Percentiles rank a stretch among this genome's conserved stretches.
phyloP scores from a whole-genome alignment of 2,113 vertebrate genomes.

The Entelurus aequoreus region DNA sequence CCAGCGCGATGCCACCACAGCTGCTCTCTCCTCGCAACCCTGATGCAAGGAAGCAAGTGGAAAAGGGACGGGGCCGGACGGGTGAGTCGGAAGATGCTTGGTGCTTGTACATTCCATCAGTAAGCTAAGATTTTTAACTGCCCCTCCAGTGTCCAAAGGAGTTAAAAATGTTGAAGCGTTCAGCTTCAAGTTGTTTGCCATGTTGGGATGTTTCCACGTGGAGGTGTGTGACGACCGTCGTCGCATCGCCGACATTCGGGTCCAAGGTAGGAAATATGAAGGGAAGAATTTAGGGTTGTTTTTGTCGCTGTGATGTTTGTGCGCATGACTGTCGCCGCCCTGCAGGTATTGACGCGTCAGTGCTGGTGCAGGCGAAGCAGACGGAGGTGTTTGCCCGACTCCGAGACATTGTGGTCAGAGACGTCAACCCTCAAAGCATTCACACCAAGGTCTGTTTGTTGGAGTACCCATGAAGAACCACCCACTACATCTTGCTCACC shows the following conservation, averaged over 20 bases:
- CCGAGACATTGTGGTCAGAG: constrained; percentile 84
- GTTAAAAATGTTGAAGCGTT: constrained; percentile 75
- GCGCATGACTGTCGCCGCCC: not conserved
- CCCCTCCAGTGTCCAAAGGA: constrained; percentile 53
- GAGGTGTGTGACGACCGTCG: constrained; percentile 79
- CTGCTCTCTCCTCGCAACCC: constrained; percentile 21
- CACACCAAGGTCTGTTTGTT: constrained; percentile 80
- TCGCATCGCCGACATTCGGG: constrained; percentile 88
- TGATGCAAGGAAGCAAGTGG: constrained; percentile 44
- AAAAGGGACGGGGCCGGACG: constrained; percentile 60
- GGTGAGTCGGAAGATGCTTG: constrained; percentile 59
- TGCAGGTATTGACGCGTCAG: constrained; percentile 83
- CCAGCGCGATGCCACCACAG: constrained; percentile 64
- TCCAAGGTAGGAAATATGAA: constrained; percentile 73
- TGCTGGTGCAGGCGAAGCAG: constrained; percentile 78
- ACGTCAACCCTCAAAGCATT: constrained; percentile 81
- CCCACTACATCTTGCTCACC: too few relatives aligned
- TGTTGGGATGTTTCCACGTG: constrained; percentile 84
- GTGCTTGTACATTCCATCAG: not conserved
- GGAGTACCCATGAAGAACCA: not conserved
- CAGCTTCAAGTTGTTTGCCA: constrained; percentile 84
- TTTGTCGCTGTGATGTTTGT: not conserved
- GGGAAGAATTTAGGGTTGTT: not conserved
- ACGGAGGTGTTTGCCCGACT: constrained; percentile 83
- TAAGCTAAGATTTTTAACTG: not conserved